phyloP scores from a whole-genome alignment of 2,888 invertebrate species.

The Sesamia inferens region DNA sequence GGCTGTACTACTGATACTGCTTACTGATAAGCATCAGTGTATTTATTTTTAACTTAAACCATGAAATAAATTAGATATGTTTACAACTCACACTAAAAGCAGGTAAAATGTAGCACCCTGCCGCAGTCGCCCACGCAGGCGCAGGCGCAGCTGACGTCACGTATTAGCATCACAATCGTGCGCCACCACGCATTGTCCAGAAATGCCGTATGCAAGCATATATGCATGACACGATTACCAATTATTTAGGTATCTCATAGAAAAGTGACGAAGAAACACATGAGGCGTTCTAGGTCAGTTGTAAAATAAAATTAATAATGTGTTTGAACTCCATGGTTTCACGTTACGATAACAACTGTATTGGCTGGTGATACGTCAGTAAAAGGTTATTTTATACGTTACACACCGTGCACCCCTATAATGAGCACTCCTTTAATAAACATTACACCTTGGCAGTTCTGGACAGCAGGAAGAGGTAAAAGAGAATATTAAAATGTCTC shows the following conservation, averaged over 20 bases:
- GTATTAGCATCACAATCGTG: conserved; percentile 69
- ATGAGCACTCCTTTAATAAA: not conserved
- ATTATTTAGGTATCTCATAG: conserved; percentile 21
- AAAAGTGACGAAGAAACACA: not conserved
- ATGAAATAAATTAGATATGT: not conserved
- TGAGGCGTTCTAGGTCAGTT: conserved; percentile 8
- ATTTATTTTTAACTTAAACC: not conserved
- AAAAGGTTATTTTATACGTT: not conserved
- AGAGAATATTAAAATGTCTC: not conserved
- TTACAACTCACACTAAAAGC: not conserved
- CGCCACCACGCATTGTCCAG: conserved; percentile 55
- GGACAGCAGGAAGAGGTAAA: not conserved
- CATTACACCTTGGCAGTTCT: not conserved
- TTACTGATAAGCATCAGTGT: not conserved
- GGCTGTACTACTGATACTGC: no score
- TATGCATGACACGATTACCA: conserved; percentile 49
- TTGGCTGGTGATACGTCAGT: not conserved
- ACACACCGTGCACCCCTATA: not conserved
- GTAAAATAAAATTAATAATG: not conserved
- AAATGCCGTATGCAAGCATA: conserved; percentile 49
- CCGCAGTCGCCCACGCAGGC: conserved; percentile 18
- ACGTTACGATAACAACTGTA: no score
- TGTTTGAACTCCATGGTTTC: no score
- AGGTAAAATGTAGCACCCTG: conserved; percentile 6
- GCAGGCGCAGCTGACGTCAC: conserved; percentile 60